A percentile compares a stretch with the other conserved stretches of the same genome.
phyloP scores from a whole-genome alignment of 2,797 vertebrate genomes.

The Cossypha caffra region DNA sequence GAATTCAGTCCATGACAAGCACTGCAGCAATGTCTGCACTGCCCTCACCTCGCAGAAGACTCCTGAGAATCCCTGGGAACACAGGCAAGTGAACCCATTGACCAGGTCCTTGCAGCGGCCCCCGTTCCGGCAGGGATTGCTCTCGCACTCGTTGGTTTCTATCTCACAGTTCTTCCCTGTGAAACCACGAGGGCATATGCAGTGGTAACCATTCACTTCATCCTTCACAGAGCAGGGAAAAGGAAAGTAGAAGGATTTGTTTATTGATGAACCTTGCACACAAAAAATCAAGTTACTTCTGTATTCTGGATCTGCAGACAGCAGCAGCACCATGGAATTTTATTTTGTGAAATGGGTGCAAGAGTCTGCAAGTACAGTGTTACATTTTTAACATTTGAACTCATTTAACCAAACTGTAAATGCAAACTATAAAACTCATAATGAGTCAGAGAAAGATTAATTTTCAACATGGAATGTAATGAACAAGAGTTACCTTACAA shows the following conservation, averaged over 20 bases:
- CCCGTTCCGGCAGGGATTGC: slow-evolving; percentile 83
- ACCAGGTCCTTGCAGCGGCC: slow-evolving; percentile 82
- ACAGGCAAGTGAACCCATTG: slow-evolving; percentile 85
- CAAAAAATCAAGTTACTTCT: not conserved
- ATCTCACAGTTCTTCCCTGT: slow-evolving; percentile 89
- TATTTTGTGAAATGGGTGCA: not conserved
- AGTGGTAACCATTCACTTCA: slow-evolving; percentile 82
- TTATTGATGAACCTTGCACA: not conserved
- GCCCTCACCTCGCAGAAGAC: slow-evolving; percentile 87
- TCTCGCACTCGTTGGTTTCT: slow-evolving; percentile 82
- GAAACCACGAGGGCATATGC: slow-evolving; percentile 85
- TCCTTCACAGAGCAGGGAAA: slow-evolving; percentile 69
- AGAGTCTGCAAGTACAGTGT: not conserved
- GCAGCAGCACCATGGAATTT: not conserved
- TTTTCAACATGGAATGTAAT: not conserved
- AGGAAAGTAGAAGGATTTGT: not conserved
- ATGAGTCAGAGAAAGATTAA: not conserved
- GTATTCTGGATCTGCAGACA: not conserved
- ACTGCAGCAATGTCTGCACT: not conserved
- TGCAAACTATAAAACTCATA: not conserved
- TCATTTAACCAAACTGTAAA: not conserved
- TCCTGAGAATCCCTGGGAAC: slow-evolving; percentile 83
- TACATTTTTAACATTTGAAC: not conserved
- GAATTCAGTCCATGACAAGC: not conserved
- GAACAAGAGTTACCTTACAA: slow-evolving; percentile 84